phyloP scores from a whole-genome alignment of 2,797 vertebrate species.

The Sebastes umbrosus region DNA sequence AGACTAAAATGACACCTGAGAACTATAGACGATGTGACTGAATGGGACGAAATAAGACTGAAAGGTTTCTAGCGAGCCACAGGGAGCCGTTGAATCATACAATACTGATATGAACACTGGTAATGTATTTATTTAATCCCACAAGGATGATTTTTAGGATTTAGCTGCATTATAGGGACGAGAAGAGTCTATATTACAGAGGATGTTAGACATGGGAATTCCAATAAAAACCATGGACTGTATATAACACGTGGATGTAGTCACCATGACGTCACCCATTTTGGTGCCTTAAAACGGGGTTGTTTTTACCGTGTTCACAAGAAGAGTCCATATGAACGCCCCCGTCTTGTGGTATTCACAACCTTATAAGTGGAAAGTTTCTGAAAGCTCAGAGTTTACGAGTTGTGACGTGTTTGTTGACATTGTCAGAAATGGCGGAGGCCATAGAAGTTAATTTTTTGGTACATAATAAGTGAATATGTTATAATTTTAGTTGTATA shows the following conservation, averaged over 20 bases:
- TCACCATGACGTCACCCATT: too few species aligned
- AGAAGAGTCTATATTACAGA: not conserved
- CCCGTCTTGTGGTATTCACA: too few species aligned
- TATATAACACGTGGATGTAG: fast-evolving
- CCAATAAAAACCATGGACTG: not conserved
- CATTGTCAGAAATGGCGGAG: too few species aligned
- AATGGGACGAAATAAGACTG: not conserved
- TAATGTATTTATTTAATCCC: not conserved
- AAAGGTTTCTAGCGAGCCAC: not conserved
- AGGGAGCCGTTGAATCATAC: not conserved
- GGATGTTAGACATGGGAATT: not conserved
- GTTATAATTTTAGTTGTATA: too few species aligned
- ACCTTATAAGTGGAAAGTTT: too few species aligned
- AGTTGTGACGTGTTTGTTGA: too few species aligned
- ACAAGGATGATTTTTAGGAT: not conserved
- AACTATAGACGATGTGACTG: not conserved
- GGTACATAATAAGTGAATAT: too few species aligned
- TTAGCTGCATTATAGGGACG: not conserved
- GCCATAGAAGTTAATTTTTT: fast-evolving
- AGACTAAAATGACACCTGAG: not conserved
- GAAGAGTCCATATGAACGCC: fast-evolving
- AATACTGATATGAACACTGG: not conserved
- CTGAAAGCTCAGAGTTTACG: too few species aligned
- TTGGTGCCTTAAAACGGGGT: too few species aligned
- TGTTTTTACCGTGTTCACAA: fast-evolving